These are phyloP conservation scores for Halcyon leucocephala DNA, from an alignment of 2,797 vertebrate species.

Conservation along the genomic window DNA sequence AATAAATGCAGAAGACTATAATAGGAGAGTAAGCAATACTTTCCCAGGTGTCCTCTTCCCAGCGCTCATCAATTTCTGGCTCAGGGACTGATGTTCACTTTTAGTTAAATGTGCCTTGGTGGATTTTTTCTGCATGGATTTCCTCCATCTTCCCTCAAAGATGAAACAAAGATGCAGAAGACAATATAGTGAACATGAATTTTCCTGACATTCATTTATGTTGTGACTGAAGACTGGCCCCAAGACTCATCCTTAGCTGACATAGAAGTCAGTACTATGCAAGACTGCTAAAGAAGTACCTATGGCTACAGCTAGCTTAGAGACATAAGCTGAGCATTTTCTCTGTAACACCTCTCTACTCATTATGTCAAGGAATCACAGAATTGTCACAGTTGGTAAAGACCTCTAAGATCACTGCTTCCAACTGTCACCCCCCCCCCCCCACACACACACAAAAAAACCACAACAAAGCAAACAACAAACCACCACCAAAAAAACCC, in stretches of 20 bases:
- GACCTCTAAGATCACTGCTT: too few species aligned
- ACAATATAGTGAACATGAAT: not conserved
- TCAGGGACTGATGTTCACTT: not conserved
- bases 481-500: too few species aligned
- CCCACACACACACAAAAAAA: too few species aligned
- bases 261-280: not conserved
- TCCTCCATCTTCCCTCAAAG: not conserved
- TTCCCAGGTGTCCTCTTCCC: not conserved
- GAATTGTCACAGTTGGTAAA: too few species aligned
- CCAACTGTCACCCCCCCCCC: too few species aligned
- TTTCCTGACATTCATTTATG: not conserved
- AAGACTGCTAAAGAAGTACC: not conserved
- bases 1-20: not conserved
- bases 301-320: not conserved
- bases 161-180: not conserved
- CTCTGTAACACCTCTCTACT: not conserved
- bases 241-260: not conserved
- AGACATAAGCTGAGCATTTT: not conserved
- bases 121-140: not conserved
- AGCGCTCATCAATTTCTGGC: not conserved
- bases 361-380: too few species aligned
- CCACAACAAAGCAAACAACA: too few species aligned
- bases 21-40: not conserved
- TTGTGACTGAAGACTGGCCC: not conserved
- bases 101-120: not conserved